phyloP scores from a whole-genome alignment of 2,113 vertebrate genomes.

The Oryzias javanicus region DNA sequence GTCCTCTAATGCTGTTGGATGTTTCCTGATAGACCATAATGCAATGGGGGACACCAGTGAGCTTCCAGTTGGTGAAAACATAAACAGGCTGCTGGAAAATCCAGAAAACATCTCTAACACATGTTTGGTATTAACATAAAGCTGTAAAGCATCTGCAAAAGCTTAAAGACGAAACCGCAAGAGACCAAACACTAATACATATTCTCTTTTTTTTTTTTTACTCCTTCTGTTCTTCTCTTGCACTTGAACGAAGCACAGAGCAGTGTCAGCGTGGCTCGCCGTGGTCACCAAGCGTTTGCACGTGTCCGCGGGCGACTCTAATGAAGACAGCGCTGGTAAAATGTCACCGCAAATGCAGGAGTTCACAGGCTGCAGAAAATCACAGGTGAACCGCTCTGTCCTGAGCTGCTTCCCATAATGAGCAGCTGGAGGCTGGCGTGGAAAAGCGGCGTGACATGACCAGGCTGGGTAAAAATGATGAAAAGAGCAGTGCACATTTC shows the following conservation, averaged over 20 bases:
- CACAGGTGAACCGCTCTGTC: constrained; percentile 7
- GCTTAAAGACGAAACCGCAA: constrained; percentile 46
- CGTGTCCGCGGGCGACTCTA: constrained; percentile 15
- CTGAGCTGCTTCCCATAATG: constrained; percentile 19
- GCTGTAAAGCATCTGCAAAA: constrained; percentile 51
- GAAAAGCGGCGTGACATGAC: not conserved
- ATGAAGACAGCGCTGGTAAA: constrained; percentile 30
- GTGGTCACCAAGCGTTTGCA: not conserved
- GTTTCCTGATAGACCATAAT: no score
- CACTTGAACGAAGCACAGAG: not conserved
- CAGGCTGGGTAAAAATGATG: constrained; percentile 20
- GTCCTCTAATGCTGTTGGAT: no score
- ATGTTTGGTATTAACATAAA: constrained; percentile 33
- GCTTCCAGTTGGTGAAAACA: no score
- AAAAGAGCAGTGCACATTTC: constrained; percentile 21
- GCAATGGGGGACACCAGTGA: no score
- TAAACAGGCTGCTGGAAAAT: not conserved
- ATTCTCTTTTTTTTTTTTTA: constrained; percentile 26
- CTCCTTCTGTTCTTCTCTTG: not conserved
- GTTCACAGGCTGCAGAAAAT: not conserved
- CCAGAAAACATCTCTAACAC: constrained; percentile 18
- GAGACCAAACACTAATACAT: constrained; percentile 33
- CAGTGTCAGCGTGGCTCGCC: no score
- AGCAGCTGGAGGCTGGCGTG: constrained; percentile 1
- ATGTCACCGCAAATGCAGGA: no score